Conservation (phyloP, 2,797 vertebrate species). For the Dendrocincla fuliginosa region DNA sequence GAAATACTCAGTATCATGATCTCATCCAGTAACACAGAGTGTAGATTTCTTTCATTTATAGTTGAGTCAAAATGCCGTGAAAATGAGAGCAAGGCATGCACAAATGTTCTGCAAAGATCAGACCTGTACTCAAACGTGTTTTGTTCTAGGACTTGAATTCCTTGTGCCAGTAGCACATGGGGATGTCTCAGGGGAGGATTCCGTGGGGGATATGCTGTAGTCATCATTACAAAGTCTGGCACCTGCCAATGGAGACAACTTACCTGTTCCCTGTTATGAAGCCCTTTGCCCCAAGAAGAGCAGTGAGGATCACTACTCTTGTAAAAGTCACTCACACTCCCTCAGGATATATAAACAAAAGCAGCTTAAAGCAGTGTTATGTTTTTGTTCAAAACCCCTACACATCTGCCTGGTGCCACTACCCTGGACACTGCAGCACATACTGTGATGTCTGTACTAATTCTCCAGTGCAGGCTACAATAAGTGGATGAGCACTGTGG, state of each 20-base stretch:
- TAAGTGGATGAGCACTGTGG: background rate
- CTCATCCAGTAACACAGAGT: background rate
- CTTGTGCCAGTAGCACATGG: background rate
- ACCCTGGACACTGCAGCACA: background rate
- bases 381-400: background rate
- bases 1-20: background rate
- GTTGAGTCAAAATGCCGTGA: background rate
- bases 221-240: background rate
- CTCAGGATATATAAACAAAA: background rate
- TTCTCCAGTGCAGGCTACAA: background rate
- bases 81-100: background rate
- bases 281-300: background rate
- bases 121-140: background rate
- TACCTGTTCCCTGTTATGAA: background rate
- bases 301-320: background rate
- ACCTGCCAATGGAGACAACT: background rate
- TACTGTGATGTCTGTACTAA: background rate
- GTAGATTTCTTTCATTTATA: background rate
- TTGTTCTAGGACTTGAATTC: background rate
- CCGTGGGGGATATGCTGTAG: background rate
- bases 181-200: background rate
- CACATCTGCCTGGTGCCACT: background rate
- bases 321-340: rapidly evolving
- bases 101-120: background rate
- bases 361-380: background rate